A percentile compares a stretch with the other conserved stretches of the same genome.
Conservation (phyloP, 92 coral and sea anemone species). For the Heteractis magnifica region DNA sequence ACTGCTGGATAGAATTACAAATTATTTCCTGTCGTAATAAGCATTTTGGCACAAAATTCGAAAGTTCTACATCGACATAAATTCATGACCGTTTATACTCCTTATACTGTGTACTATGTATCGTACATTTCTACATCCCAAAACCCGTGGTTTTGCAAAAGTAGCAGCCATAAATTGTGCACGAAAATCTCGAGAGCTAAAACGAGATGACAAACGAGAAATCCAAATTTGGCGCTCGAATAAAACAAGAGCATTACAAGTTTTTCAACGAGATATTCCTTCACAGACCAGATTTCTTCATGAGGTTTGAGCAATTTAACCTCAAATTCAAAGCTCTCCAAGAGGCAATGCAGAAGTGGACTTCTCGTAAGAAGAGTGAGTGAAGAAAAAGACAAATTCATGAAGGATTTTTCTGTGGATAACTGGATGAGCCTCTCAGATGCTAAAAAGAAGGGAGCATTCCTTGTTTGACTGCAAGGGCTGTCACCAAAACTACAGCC, state of each 20-base stretch:
- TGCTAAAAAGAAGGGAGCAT: constrained; percentile 42
- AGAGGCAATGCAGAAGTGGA: constrained; percentile 37
- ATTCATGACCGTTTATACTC: not conserved
- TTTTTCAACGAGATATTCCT: not conserved
- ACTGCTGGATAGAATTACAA: too few relatives aligned
- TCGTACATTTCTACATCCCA: not conserved
- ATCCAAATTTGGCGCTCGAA: not conserved
- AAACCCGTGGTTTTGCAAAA: too few relatives aligned
- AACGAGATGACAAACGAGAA: not conserved
- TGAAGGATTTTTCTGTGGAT: constrained; percentile 34
- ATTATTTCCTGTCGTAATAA: not conserved
- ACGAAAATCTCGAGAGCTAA: not conserved
- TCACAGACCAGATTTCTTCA: constrained; percentile 1
- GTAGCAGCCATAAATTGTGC: too few relatives aligned
- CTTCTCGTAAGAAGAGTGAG: constrained; percentile 27
- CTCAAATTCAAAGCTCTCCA: constrained; percentile 35
- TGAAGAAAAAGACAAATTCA: constrained; percentile 16
- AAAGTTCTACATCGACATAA: not conserved
- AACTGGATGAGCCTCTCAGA: constrained; percentile 37
- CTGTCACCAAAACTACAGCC: not conserved
- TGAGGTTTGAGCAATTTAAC: constrained; percentile 9
- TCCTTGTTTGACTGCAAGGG: constrained; percentile 3
- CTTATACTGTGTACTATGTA: not conserved
- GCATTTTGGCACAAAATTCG: not conserved
- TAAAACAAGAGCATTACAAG: not conserved